Conservation (phyloP, 1,140 invertebrate species). For the Ostrea edulis region DNA sequence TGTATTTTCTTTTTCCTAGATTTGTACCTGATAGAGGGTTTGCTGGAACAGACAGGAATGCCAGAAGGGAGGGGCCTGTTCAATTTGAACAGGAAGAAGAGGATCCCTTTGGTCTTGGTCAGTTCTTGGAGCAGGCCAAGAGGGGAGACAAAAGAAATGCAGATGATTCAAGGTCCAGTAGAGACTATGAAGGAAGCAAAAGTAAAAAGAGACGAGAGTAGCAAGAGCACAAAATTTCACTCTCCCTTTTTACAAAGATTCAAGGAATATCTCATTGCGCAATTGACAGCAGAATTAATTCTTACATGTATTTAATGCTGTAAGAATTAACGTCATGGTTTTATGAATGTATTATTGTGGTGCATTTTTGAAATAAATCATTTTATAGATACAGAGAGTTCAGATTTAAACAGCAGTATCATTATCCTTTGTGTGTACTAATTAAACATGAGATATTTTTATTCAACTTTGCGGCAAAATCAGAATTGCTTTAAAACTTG, state of each 20-base stretch:
- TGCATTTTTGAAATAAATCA: background rate
- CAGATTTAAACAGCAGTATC: too few species aligned
- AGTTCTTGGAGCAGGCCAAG: constrained; percentile 98
- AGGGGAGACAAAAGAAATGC: constrained; percentile 79
- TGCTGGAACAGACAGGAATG: constrained; percentile 89
- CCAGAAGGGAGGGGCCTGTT: constrained; percentile 92
- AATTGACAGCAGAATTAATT: background rate
- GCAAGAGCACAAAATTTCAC: background rate
- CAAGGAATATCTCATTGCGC: background rate
- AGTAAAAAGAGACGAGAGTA: constrained; percentile 73
- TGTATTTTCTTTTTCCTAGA: constrained; percentile 40
- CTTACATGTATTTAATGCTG: background rate
- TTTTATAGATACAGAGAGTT: background rate
- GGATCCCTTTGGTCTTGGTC: constrained; percentile 98
- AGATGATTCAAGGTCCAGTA: constrained; percentile 72
- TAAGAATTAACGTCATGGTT: background rate
- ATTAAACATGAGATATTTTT: too few species aligned
- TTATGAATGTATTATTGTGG: background rate
- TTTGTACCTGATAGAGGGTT: constrained; percentile 99
- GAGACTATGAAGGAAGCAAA: constrained; percentile 70
- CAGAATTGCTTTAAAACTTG: too few species aligned
- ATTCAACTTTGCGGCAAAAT: too few species aligned
- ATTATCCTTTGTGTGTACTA: too few species aligned
- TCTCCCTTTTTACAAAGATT: background rate
- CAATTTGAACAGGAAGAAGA: constrained; percentile 95